These are phyloP conservation scores for Macropodus opercularis DNA, from an alignment of 2,797 vertebrate genomes.

Conservation along the genomic window DNA sequence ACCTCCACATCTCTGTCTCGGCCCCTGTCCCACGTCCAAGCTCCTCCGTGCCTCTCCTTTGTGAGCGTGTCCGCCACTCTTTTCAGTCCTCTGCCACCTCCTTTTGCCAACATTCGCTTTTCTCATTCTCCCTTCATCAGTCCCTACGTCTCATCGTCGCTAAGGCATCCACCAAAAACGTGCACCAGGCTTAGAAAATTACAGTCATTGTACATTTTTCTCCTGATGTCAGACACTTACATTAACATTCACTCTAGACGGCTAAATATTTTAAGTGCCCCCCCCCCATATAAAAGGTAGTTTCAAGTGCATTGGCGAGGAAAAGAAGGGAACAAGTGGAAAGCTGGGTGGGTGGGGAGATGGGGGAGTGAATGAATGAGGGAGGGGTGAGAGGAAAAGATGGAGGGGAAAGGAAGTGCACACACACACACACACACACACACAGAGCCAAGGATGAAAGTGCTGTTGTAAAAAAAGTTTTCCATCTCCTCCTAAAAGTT, in stretches of 20 bases:
- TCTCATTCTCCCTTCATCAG: constrained; percentile 3
- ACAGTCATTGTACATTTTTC: constrained; percentile 89
- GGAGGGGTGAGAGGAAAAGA: constrained; percentile 35
- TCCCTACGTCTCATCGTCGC: constrained; percentile 32
- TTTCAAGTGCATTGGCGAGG: constrained; percentile 16
- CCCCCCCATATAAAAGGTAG: constrained; percentile 39
- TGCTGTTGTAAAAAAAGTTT: constrained; percentile 67
- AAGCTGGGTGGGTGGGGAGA: constrained; percentile 22
- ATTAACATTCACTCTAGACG: constrained; percentile 95
- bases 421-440: constrained; percentile 38
- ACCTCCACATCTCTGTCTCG: constrained; percentile 48
- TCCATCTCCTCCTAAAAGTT: constrained; percentile 76
- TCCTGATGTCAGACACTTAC: constrained; percentile 89
- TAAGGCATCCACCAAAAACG: constrained; percentile 74
- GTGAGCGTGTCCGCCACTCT: constrained; percentile 28
- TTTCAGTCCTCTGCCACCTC: constrained; percentile 26
- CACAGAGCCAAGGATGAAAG: constrained; percentile 70
- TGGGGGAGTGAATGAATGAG: constrained; percentile 20
- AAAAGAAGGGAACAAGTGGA: constrained; percentile 35
- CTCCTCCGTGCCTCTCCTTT: constrained; percentile 23
- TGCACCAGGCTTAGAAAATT: constrained; percentile 90
- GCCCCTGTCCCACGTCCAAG: constrained; percentile 65
- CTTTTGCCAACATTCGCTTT: constrained; percentile 23
- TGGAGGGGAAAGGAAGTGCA: constrained; percentile 38
- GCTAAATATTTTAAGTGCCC: constrained; percentile 95